Base-by-base conservation (phyloP, 2,113 vertebrate species). In the Limnothrissa miodon region DNA sequence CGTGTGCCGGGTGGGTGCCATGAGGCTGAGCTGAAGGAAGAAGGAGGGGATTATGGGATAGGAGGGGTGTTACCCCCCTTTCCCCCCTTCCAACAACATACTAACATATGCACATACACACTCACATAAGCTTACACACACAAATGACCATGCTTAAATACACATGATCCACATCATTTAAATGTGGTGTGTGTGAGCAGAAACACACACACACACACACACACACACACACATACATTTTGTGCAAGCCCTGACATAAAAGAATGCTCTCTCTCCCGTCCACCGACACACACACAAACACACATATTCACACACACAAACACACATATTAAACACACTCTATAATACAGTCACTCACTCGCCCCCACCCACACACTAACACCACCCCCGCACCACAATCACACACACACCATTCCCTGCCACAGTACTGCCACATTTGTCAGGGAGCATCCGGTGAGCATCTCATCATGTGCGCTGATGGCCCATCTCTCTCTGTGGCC, bases 401-500 rank as follows among this genome's bases (percentile, higher is more conserved):
- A 56, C 17, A 21, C 89, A 82, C 85, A 80, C 93, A 92, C 91
- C 92, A 90, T 88, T 90, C 91, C 79, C 93, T 94, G 25, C 23
- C 59, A 13, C 59, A 29, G 7, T 8, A n/a, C 66, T 74, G 66
- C 92, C 91, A 90, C 93, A 93, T 93, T 92, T 95, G 96, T 95
- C 96, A 96, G 93, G 93, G 91, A 95, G 93, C 93, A 92, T 94
- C 19, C 83, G 89, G 94, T 94, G 93, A 94, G 95, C 95, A 93
- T 92, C 92, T 95, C 95, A 92, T 97, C 95, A 97, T 95, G 93
- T 88, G 83, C 90, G 89, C 87, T 96, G 96, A 96, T 95, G 95
- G 95, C 92, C 91, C 93, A 93, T 94, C 93, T 93, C 93, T 93
- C 94, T 92, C 94, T 95, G 91, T 90, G 92, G 90, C 93, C 89